A percentile compares a stretch with the other conserved stretches of the same genome.
Conservation (phyloP, 2,888 invertebrate species). For the Pocota personata region DNA sequence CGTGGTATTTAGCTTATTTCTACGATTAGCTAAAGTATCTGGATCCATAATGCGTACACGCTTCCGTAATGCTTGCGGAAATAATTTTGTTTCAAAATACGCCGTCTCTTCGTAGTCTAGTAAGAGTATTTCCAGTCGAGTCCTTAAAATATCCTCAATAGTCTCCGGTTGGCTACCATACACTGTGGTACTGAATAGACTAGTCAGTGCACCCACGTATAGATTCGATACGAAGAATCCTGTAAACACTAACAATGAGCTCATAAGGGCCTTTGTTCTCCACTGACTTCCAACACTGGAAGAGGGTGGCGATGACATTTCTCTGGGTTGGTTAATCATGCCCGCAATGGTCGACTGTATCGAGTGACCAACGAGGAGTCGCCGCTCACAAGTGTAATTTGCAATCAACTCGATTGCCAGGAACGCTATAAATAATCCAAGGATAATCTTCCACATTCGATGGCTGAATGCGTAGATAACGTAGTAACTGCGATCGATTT, state of each 20-base stretch:
- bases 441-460: constrained; percentile 62
- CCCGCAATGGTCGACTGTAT: constrained; percentile 55
- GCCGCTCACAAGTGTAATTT: constrained; percentile 50
- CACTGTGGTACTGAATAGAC: constrained; percentile 73
- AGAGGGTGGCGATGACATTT: not conserved
- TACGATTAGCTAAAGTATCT: constrained; percentile 52
- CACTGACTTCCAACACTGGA: not conserved
- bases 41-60: constrained; percentile 58
- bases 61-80: constrained; percentile 57
- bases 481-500: constrained; percentile 73
- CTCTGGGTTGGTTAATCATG: constrained; percentile 61
- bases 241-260: constrained; percentile 52
- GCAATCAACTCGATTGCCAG: constrained; percentile 54
- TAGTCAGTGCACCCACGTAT: constrained; percentile 64
- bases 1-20: constrained; percentile 63
- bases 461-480: constrained; percentile 67
- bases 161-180: constrained; percentile 73
- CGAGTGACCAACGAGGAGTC: constrained; percentile 33
- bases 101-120: constrained; percentile 52
- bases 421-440: constrained; percentile 61
- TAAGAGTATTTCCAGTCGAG: constrained; percentile 69
- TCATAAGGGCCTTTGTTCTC: constrained; percentile 22
- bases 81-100: constrained; percentile 66
- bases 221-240: constrained; percentile 68
- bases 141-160: constrained; percentile 69